Conservation (phyloP, 2,797 vertebrate genomes). For the Lepilemur ruficaudatus region DNA sequence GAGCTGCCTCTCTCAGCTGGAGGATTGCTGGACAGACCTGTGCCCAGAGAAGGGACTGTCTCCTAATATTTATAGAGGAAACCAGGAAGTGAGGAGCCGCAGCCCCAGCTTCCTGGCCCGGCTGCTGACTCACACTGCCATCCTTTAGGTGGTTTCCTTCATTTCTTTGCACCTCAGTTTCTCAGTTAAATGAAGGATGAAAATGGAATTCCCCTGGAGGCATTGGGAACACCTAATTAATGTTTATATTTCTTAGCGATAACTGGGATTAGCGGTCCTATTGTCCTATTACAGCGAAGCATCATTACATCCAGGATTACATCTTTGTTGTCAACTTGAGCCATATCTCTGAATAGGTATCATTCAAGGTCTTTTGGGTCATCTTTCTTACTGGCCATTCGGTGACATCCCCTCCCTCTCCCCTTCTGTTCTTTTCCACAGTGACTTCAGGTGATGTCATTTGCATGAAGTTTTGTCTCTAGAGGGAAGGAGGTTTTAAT, state of each 20-base stretch:
- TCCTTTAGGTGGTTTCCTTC: conserved; percentile 10
- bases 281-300: background rate
- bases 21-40: background rate
- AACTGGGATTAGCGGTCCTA: background rate
- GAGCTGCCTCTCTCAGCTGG: background rate
- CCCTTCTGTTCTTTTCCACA: background rate
- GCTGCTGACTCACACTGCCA: conserved; percentile 37
- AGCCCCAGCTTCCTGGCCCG: conserved; percentile 34
- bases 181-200: background rate
- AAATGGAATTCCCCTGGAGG: conserved; percentile 31
- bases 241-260: conserved; percentile 29
- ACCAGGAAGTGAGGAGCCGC: conserved; percentile 6
- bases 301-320: background rate
- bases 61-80: conserved; percentile 29
- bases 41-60: background rate
- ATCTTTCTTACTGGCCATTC: background rate
- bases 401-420: fast-evolving
- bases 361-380: background rate
- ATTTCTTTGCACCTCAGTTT: conserved; percentile 64
- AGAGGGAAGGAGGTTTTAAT: background rate
- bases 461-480: background rate
- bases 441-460: background rate
- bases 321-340: background rate
- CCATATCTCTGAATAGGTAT: no score
- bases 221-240: background rate